Percentiles rank a stretch among this genome's conserved stretches.
Conservation (phyloP, 2,113 vertebrate genomes). For the Xyrauchen texanus region DNA sequence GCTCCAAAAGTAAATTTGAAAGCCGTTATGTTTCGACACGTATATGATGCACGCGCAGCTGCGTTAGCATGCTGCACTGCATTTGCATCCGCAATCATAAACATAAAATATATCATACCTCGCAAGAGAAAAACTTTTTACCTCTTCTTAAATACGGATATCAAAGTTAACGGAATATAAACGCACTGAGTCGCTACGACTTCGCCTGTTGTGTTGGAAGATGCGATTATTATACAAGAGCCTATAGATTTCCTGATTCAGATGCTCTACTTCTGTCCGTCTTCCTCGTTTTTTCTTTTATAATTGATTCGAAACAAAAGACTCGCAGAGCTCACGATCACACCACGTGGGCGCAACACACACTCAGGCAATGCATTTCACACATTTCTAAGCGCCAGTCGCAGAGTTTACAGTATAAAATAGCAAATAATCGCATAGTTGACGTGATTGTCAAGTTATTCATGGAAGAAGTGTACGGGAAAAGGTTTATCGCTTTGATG, state of each 20-base stretch:
- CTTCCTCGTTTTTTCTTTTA: constrained; percentile 74
- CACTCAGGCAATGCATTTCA: constrained; percentile 53
- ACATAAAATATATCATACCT: constrained; percentile 48
- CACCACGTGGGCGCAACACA: constrained; percentile 81
- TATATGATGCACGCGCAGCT: constrained; percentile 3
- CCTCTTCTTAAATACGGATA: neutral
- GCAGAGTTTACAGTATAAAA: neutral
- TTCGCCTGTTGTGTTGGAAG: neutral
- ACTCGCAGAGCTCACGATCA: constrained; percentile 81
- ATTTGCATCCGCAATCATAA: constrained; percentile 50
- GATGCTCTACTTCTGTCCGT: constrained; percentile 71
- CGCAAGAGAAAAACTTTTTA: constrained; percentile 51
- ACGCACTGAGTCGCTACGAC: neutral
- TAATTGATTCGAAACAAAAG: constrained; percentile 93
- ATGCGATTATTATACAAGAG: constrained; percentile 48
- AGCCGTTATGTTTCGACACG: neutral
- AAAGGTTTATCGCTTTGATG: neutral
- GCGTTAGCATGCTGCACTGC: constrained; percentile 63
- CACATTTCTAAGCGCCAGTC: neutral
- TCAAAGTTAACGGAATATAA: neutral
- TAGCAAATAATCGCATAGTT: neutral
- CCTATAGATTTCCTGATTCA: constrained; percentile 72
- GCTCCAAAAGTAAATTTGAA: neutral
- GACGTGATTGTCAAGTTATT: too few species aligned
- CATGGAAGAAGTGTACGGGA: neutral